phyloP scores from a whole-genome alignment of 2,113 vertebrate genomes.

The Podilymbus podiceps region DNA sequence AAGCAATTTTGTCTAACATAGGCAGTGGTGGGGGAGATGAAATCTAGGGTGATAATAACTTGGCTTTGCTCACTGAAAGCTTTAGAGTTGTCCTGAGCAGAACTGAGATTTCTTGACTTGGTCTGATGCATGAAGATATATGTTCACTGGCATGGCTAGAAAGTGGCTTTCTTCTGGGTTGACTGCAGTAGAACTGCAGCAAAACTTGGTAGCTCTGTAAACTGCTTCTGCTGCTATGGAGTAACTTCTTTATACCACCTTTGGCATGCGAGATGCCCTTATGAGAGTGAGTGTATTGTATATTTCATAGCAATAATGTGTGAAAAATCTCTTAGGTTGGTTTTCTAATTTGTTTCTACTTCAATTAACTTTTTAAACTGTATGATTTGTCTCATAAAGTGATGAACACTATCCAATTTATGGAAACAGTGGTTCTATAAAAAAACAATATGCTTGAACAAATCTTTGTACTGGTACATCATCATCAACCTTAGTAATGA shows the following conservation, averaged over 20 bases:
- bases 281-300: neutral
- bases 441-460: conserved; percentile 69
- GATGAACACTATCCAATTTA: conserved; percentile 86
- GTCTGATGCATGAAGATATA: neutral
- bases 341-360: conserved; percentile 50
- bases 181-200: neutral
- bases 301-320: neutral
- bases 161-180: neutral
- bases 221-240: neutral
- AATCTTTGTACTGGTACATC: conserved; percentile 56
- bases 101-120: neutral
- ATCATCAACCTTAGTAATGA: conserved; percentile 60
- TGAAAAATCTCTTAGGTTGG: conserved; percentile 21
- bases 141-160: neutral
- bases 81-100: neutral
- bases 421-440: conserved; percentile 76
- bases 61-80: no score
- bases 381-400: conserved; percentile 62
- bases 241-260: neutral
- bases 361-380: conserved; percentile 67
- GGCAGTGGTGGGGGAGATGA: neutral
- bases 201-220: neutral
- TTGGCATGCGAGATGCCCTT: neutral
- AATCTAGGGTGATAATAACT: neutral
- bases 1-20: neutral